Evolutionary conservation across 2,888 invertebrate genomes (phyloP).

Genomic region (Amiota communis): DNA sequence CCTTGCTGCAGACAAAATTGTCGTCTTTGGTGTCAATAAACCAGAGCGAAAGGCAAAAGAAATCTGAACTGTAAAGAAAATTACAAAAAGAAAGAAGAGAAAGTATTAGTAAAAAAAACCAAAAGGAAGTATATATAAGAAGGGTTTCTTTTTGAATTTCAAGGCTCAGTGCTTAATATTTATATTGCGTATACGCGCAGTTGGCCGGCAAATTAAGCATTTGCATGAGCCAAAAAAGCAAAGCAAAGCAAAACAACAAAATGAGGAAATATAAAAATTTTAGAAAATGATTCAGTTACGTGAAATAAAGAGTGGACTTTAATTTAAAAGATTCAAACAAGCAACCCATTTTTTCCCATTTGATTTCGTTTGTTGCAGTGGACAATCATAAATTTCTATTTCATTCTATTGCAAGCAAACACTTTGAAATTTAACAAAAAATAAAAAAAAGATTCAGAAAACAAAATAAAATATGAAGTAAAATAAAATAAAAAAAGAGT

Average conservation of each 20-base stretch:
- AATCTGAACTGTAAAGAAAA: slow-evolving; percentile 41
- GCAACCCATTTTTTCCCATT: neutral
- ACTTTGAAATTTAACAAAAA: slow-evolving; percentile 16
- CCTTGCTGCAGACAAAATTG: neutral
- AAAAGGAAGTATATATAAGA: slow-evolving; percentile 5
- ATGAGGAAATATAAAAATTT: neutral
- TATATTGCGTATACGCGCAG: slow-evolving; percentile 18
- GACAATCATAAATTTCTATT: slow-evolving; percentile 60
- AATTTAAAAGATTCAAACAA: too few relatives aligned
- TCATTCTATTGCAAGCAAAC: slow-evolving; percentile 6
- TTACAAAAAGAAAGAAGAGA: slow-evolving; percentile 34
- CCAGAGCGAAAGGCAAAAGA: slow-evolving; percentile 43
- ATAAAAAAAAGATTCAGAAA: neutral
- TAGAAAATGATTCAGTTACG: neutral
- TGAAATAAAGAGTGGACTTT: neutral
- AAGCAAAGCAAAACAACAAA: neutral
- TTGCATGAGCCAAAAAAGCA: neutral
- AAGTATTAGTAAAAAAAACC: slow-evolving; percentile 39
- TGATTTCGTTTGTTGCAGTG: slow-evolving; percentile 4
- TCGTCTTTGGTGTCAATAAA: slow-evolving; percentile 53
- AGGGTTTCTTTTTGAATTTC: slow-evolving; percentile 12
- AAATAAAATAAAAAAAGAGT: too few relatives aligned
- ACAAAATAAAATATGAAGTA: too few relatives aligned
- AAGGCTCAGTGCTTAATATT: slow-evolving; percentile 21
- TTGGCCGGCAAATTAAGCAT: neutral